Percentiles rank a stretch among this genome's conserved stretches.
Conservation (phyloP, 2,888 invertebrate genomes). For the Rosalia funebris region DNA sequence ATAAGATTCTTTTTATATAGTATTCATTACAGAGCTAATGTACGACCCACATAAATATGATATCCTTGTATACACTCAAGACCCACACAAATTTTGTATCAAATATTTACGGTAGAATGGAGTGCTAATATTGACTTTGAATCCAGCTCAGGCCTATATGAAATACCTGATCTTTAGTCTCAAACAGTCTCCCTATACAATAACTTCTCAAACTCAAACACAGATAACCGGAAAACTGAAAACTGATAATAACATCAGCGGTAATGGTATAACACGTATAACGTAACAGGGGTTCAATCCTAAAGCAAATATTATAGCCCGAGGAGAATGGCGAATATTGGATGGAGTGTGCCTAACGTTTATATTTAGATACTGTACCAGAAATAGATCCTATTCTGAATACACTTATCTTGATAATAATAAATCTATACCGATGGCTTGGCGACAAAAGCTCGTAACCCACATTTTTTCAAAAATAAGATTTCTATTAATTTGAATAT, state of each 20-base stretch:
- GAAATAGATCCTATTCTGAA: background rate
- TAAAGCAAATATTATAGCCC: slow-evolving; percentile 21
- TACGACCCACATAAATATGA: background rate
- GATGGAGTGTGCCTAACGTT: background rate
- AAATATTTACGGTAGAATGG: slow-evolving; percentile 24
- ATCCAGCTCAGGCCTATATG: slow-evolving; percentile 2
- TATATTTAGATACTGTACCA: background rate
- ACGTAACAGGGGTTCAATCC: slow-evolving; percentile 24
- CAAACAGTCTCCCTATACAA: slow-evolving; percentile 14
- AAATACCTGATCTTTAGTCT: slow-evolving; percentile 15
- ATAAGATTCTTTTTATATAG: background rate
- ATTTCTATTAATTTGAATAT: too few species aligned
- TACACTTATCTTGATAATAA: background rate
- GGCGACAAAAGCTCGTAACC: too few species aligned
- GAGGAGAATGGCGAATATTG: too few species aligned
- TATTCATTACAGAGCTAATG: background rate
- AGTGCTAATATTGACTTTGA: slow-evolving; percentile 26
- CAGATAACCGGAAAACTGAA: slow-evolving; percentile 33
- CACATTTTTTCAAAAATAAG: too few species aligned
- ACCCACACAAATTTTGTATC: slow-evolving; percentile 23
- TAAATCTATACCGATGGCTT: too few species aligned
- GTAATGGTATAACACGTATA: slow-evolving; percentile 24
- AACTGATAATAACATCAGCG: slow-evolving; percentile 35
- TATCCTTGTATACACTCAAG: background rate
- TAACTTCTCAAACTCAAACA: slow-evolving; percentile 31